These are phyloP conservation scores for Poecilia picta DNA, from an alignment of 2,797 vertebrate species.

Conservation along the genomic window DNA sequence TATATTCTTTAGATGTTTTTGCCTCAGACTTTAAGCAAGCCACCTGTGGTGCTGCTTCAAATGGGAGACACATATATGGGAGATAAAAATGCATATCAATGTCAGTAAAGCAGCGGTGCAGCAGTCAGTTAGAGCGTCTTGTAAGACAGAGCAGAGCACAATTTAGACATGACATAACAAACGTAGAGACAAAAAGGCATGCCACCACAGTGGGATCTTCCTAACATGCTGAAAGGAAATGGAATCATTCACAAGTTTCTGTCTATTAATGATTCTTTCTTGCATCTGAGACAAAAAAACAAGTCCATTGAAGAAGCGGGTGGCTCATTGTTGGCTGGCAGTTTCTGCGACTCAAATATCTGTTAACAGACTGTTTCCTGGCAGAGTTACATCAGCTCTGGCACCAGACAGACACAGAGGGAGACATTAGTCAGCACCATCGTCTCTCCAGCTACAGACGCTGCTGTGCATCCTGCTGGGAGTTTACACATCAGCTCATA, in stretches of 20 bases:
- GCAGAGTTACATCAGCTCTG: conserved; percentile 82
- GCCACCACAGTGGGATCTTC: not conserved
- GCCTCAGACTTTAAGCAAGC: not conserved
- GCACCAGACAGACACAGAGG: conserved; percentile 74
- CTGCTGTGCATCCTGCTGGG: conserved; percentile 43
- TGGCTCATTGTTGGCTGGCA: conserved; percentile 73
- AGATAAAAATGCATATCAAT: not conserved
- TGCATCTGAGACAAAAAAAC: conserved; percentile 10
- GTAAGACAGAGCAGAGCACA: not conserved
- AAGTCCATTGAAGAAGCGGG: conserved; percentile 54
- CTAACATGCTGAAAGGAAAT: conserved; percentile 11
- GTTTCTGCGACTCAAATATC: conserved; percentile 73
- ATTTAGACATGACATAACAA: conserved; percentile 16
- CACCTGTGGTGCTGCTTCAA: not conserved
- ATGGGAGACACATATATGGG: not conserved
- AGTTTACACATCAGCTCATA: conserved; percentile 66
- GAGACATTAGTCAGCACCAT: conserved; percentile 83
- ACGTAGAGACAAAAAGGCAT: not conserved
- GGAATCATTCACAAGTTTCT: conserved; percentile 48
- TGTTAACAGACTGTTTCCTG: conserved; percentile 82
- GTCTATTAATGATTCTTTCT: conserved; percentile 35
- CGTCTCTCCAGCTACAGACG: conserved; percentile 57
- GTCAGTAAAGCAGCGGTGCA: not conserved
- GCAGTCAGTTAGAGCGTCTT: not conserved
- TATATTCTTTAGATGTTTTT: conserved; percentile 8